Percentiles rank a stretch among this genome's conserved stretches.
Evolutionary conservation across 1,140 invertebrate genomes (phyloP).

Genomic region (Bombus ignitus): DNA sequence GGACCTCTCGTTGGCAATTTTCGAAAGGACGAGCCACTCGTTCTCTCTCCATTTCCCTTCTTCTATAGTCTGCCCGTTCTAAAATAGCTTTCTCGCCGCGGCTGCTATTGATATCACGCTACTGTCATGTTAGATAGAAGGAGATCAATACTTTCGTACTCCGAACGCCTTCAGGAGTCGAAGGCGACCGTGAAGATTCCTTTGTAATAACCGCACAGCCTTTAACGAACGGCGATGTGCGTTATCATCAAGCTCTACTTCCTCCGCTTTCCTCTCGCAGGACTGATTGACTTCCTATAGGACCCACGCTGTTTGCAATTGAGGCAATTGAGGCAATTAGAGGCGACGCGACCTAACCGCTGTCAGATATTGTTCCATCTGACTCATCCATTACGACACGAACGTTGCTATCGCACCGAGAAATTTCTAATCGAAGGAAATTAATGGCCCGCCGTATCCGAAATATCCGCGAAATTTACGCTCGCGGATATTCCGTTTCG

Average conservation of each 20-base stretch:
- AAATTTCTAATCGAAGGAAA: neutral
- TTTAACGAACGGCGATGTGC: constrained; percentile 49
- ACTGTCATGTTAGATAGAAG: constrained; percentile 46
- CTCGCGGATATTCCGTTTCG: neutral
- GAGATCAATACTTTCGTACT: constrained; percentile 65
- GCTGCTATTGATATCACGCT: constrained; percentile 62
- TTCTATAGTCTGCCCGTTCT: constrained; percentile 15
- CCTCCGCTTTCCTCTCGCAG: constrained; percentile 30
- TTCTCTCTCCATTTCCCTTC: neutral
- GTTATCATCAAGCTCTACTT: constrained; percentile 60
- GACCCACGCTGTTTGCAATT: constrained; percentile 37
- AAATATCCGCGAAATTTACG: neutral
- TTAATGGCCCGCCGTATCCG: neutral
- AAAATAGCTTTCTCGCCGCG: constrained; percentile 63
- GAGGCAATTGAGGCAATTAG: constrained; percentile 50
- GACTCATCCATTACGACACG: neutral
- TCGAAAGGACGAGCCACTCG: too few relatives aligned
- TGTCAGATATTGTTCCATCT: neutral
- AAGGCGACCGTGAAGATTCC: constrained; percentile 63
- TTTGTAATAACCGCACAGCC: constrained; percentile 60
- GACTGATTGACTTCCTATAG: constrained; percentile 47
- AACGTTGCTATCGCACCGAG: neutral
- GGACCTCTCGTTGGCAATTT: too few relatives aligned
- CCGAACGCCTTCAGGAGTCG: constrained; percentile 46
- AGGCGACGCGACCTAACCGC: constrained; percentile 2